These are phyloP conservation scores for Philopotamus ludificatus DNA, from an alignment of 1,140 invertebrate genomes.

Conservation along the genomic window DNA sequence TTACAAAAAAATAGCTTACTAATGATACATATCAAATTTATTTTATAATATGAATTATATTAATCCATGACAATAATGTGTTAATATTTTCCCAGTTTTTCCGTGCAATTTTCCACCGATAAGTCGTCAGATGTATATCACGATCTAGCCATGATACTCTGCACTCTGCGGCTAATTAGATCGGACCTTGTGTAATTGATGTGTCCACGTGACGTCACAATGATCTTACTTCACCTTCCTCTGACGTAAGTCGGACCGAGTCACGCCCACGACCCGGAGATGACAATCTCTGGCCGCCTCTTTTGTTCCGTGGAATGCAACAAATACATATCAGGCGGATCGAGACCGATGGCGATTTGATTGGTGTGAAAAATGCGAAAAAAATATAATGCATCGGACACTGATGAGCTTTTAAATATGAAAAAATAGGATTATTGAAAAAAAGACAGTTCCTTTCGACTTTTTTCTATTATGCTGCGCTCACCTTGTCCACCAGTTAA, in stretches of 20 bases:
- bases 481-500: constrained; percentile 7
- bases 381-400: background rate
- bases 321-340: background rate
- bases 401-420: background rate
- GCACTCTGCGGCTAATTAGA: too few species aligned
- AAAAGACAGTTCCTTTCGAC: background rate
- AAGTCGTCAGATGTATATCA: too few species aligned
- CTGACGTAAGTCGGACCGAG: background rate
- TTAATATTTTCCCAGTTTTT: background rate
- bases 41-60: background rate
- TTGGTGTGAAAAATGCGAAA: background rate
- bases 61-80: background rate
- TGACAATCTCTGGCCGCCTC: constrained; percentile 20
- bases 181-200: too few species aligned
- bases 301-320: constrained; percentile 19
- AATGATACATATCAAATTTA: background rate
- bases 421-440: background rate
- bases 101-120: too few species aligned
- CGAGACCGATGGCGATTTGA: background rate
- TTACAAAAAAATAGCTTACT: too few species aligned
- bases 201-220: background rate
- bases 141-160: too few species aligned
- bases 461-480: constrained; percentile 7
- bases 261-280: constrained; percentile 14
- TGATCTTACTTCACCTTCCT: background rate